Percentiles rank a stretch among this genome's conserved stretches.
phyloP scores from a whole-genome alignment of 2,888 invertebrate genomes.

The Leuctra nigra region DNA sequence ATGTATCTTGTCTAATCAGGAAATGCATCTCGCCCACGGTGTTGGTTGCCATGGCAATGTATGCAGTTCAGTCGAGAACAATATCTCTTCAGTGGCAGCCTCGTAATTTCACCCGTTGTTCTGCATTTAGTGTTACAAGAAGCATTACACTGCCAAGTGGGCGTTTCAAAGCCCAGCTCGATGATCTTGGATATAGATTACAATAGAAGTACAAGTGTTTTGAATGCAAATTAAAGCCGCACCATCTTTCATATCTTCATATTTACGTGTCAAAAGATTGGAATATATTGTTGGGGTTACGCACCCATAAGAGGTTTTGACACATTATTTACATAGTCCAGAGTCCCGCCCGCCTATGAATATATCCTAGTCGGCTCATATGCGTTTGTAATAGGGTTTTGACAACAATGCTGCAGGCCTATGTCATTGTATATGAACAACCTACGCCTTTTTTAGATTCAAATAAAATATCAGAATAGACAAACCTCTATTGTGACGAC shows the following conservation, averaged over 20 bases:
- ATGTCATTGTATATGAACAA: conserved; percentile 20
- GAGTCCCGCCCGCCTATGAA: conserved; percentile 21
- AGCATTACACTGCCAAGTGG: background rate
- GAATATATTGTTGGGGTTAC: conserved; percentile 12
- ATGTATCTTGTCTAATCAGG: no score
- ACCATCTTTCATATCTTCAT: conserved; percentile 10
- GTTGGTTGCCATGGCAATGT: no score
- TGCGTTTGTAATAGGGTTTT: conserved; percentile 21
- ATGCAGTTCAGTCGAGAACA: background rate
- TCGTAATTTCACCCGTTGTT: background rate
- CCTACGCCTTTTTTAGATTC: conserved; percentile 22
- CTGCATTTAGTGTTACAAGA: background rate
- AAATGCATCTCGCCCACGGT: no score
- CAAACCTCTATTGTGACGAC: conserved; percentile 25
- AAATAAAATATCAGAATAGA: conserved; percentile 24
- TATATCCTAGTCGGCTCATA: conserved; percentile 24
- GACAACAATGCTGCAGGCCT: conserved; percentile 17
- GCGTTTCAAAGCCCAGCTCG: background rate
- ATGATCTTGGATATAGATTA: background rate
- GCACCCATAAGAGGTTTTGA: conserved; percentile 20
- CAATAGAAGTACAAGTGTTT: conserved; percentile 13
- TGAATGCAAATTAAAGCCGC: conserved; percentile 17
- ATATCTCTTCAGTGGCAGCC: background rate
- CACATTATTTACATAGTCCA: conserved; percentile 25
- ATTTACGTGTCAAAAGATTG: background rate